Evolutionary conservation across 2,888 invertebrate species (phyloP).

Genomic region (Drymonia ruficornis): DNA sequence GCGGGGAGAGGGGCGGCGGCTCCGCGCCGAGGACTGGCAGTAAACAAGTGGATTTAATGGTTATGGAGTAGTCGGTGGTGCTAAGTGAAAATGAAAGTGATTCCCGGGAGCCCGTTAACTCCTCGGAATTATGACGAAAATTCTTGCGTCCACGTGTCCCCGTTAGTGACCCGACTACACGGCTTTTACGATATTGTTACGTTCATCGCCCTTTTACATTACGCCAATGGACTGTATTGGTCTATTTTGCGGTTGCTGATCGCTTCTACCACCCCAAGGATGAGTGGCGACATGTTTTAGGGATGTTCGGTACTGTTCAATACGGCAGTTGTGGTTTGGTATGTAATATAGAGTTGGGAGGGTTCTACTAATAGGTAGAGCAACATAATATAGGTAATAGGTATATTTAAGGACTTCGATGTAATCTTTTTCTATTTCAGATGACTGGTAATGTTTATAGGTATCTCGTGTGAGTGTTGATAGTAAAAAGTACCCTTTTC

Average conservation of each 20-base stretch:
- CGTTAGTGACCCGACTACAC: conserved; percentile 45
- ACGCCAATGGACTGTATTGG: conserved; percentile 42
- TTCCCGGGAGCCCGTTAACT: conserved; percentile 66
- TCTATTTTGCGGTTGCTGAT: conserved; percentile 35
- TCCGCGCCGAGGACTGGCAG: conserved; percentile 54
- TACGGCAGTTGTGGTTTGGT: conserved; percentile 11
- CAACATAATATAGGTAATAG: too few species aligned
- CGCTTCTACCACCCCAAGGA: conserved; percentile 24
- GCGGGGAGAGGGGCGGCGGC: conserved; percentile 45
- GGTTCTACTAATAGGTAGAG: background rate
- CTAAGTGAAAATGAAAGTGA: conserved; percentile 79
- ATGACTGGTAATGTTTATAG: too few species aligned
- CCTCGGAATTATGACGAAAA: conserved; percentile 62
- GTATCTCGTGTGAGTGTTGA: too few species aligned
- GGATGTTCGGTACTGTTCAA: conserved; percentile 16
- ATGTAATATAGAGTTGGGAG: background rate
- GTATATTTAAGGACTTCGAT: too few species aligned
- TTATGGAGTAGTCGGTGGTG: conserved; percentile 69
- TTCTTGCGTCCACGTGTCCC: conserved; percentile 55
- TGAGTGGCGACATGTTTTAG: conserved; percentile 27
- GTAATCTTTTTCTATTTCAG: too few species aligned
- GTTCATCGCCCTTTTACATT: conserved; percentile 53
- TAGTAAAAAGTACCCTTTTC: too few species aligned
- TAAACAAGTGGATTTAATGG: conserved; percentile 75
- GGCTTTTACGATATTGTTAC: conserved; percentile 55